Conservation (phyloP, 2,888 invertebrate species). For the Brachynemurus nebulosus region DNA sequence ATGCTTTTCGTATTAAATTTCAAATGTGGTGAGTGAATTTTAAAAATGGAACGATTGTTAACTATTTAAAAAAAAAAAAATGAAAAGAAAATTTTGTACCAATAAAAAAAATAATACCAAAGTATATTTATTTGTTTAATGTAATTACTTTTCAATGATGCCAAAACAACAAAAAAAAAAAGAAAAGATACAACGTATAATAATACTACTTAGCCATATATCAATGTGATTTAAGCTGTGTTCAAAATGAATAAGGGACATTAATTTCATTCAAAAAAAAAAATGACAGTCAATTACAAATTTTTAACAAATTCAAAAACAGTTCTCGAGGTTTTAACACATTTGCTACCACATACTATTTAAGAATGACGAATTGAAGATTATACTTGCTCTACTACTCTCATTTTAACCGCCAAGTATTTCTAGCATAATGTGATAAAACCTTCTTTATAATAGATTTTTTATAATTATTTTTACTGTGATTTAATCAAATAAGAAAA, state of each 20-base stretch:
- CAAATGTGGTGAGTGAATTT: constrained; percentile 12
- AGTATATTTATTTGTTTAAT: constrained; percentile 47
- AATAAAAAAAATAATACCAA: constrained; percentile 39
- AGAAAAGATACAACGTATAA: constrained; percentile 8
- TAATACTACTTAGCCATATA: constrained; percentile 9
- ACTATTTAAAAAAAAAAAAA: constrained; percentile 24
- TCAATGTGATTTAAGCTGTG: constrained; percentile 7
- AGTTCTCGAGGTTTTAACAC: too few species aligned
- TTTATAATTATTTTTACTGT: constrained; percentile 6
- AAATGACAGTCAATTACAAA: constrained; percentile 8
- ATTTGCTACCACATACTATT: too few species aligned
- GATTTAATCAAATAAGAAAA: constrained; percentile 2
- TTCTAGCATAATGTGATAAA: too few species aligned
- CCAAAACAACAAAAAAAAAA: constrained; percentile 30
- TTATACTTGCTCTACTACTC: too few species aligned
- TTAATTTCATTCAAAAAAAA: not conserved
- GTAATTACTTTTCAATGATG: constrained; percentile 40
- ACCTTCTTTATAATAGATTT: not conserved
- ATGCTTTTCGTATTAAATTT: constrained; percentile 19
- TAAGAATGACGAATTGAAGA: too few species aligned
- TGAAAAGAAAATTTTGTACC: constrained; percentile 36
- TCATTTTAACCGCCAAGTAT: too few species aligned
- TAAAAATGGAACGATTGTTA: constrained; percentile 18
- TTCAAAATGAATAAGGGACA: constrained; percentile 7
- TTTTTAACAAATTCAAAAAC: too few species aligned